phyloP scores from a whole-genome alignment of 2,888 invertebrate genomes.

The Adelognathus sp. region DNA sequence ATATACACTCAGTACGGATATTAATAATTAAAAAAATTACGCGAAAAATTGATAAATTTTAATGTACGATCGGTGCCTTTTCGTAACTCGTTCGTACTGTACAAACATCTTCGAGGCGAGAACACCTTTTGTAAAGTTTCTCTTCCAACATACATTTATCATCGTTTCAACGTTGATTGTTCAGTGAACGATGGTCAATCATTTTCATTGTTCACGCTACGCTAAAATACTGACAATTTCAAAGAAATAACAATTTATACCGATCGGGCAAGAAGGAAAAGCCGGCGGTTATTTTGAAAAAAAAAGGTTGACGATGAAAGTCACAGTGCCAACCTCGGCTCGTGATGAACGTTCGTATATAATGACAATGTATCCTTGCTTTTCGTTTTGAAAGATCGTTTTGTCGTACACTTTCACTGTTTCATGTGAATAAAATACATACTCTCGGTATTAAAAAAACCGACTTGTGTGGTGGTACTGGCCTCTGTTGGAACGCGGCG shows the following conservation, averaged over 20 bases:
- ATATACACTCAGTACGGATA: conserved; percentile 75
- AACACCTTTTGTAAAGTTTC: conserved; percentile 14
- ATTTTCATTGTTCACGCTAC: conserved; percentile 45
- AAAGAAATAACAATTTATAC: conserved; percentile 25
- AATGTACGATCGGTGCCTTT: conserved; percentile 23
- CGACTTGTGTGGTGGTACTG: conserved; percentile 65
- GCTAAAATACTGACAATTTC: conserved; percentile 64
- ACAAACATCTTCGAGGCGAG: conserved; percentile 10
- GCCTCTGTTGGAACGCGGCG: conserved; percentile 54
- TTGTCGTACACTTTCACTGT: conserved; percentile 47
- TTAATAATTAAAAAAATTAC: conserved; percentile 58
- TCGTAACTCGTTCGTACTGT: neutral
- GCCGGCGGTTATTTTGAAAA: conserved; percentile 12
- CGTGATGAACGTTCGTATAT: neutral
- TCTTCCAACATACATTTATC: neutral
- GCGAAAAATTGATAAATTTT: conserved; percentile 37
- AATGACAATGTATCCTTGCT: conserved; percentile 3
- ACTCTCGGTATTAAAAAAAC: conserved; percentile 47
- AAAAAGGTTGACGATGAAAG: conserved; percentile 18
- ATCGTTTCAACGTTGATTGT: conserved; percentile 4
- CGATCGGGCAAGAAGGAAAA: conserved; percentile 1
- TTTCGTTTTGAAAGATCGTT: conserved; percentile 18
- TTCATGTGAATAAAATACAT: conserved; percentile 55
- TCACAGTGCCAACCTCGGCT: neutral
- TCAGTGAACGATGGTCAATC: conserved; percentile 13